Base-by-base conservation (phyloP, 23 tunicate species). In the Trididemnum clinides region DNA sequence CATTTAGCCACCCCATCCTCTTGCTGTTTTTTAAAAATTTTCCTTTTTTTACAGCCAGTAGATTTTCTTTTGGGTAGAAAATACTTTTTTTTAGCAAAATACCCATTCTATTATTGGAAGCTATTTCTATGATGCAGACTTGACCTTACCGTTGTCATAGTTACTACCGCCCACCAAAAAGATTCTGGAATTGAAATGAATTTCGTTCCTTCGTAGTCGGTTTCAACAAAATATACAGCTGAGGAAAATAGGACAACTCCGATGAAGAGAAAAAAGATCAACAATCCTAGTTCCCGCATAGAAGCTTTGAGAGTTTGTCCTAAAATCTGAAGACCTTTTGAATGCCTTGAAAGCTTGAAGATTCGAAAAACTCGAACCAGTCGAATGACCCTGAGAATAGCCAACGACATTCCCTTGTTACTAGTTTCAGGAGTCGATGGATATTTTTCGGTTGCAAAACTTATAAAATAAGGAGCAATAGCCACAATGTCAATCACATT, bases 101-200 rank as follows among this genome's bases (percentile, higher is more conserved):
- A n/a, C n/a, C n/a, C n/a, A n/a, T n/a, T n/a, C n/a, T n/a, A n/a
- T n/a, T n/a, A n/a, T n/a, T n/a, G n/a, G n/a, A n/a, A n/a, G n/a
- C n/a, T n/a, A n/a, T n/a, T 44, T 44, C 10, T 44, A 44, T 44
- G 15, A 10, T 44, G 54, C 69, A 62, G 21, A 62, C 6, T 62
- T 62, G 6, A 44, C 63, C 95, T 77, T 57, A 97, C 99, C 78
- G 99, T 97, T 37, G 99, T 97, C 99, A 97, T 97, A 50, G 99
- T 97, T 15, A 97, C 99, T 0, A 97, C 99, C 20, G 99, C 97
- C 99, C 99, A 97, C 99, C 99, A 97, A 71, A 97, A 97, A 22
- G 99, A 93, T 7, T 97, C 92, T 0, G 99, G 99, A 25, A 97
- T 97, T 1, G 99, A 97, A 26, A 74, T 54, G 39, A 97, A 97